phyloP scores from a whole-genome alignment of 2,797 vertebrate species.

The Lateolabrax maculatus region DNA sequence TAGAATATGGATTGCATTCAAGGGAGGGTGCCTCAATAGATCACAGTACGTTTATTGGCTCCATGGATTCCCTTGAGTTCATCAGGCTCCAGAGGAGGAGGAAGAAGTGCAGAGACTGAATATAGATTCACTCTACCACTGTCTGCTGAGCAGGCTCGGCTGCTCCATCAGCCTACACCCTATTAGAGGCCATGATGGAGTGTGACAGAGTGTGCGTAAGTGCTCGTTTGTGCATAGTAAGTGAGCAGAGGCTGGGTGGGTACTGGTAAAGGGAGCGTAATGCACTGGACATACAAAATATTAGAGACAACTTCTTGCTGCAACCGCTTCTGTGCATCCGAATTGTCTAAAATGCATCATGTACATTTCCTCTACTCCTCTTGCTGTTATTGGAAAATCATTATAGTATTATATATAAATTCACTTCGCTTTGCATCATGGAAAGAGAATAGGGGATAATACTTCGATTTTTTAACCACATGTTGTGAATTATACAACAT shows the following conservation, averaged over 20 bases:
- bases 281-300: slow-evolving; percentile 32
- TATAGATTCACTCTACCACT: slow-evolving; percentile 75
- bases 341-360: slow-evolving; percentile 1
- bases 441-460: background rate
- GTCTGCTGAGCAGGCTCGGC: slow-evolving; percentile 68
- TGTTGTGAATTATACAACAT: background rate
- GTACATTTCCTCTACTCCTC: background rate
- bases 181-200: slow-evolving; percentile 77
- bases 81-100: slow-evolving; percentile 69
- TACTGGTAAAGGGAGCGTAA: slow-evolving; percentile 18
- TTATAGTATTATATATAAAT: background rate
- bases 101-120: slow-evolving; percentile 70
- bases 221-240: slow-evolving; percentile 60
- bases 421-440: background rate
- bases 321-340: background rate
- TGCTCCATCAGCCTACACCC: slow-evolving; percentile 65
- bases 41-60: slow-evolving; percentile 77
- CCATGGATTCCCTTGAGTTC: slow-evolving; percentile 73
- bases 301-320: background rate
- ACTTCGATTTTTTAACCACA: background rate
- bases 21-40: slow-evolving; percentile 62
- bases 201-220: slow-evolving; percentile 61
- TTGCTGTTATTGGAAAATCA: slow-evolving; percentile 21
- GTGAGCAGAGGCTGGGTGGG: slow-evolving; percentile 38
- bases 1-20: slow-evolving; percentile 66